Base-by-base conservation (phyloP, 2,113 vertebrate genomes). In the Pleuronectes platessa region DNA sequence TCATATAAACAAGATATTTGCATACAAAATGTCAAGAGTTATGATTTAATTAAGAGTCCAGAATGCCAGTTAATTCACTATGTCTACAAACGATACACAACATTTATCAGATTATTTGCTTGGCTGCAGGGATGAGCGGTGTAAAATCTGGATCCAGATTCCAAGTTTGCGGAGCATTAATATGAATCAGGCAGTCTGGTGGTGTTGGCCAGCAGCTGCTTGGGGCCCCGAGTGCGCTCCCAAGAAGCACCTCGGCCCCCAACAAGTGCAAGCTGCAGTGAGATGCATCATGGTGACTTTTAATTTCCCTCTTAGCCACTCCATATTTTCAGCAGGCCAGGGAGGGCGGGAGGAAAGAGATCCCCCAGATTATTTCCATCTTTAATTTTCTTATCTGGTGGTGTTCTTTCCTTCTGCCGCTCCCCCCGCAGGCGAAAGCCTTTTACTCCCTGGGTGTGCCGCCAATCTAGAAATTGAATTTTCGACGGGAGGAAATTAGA, bases 341-440 rank as follows among this genome's bases (percentile, higher is more conserved):
- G 78, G 64, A 83, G 60, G 24, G 24, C 2, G 56, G 75, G 60
- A 87, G 82, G 89, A 78, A 83, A 86, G 80, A 79, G 88, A 88
- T 89, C 75, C 77, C 51, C 51, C 71, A 76, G 86, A 92, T 92
- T 90, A 89, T 90, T 92, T 90, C 86, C 88, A 88, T 92, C 84
- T 85, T 76, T 92, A 85, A 94, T 90, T 92, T 92, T 89, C 89
- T 90, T 88, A 92, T 92, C 86, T 90, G 58, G 53, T 82, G n/a
- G 69, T 60, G 73, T 75, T 55, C 12, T 20, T 56, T 78, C 68
- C 72, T 65, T 67, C 79, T 82, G 64, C 80, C 60, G 80, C 70
- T 64, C 73, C 84, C 70, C 27, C 78, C 63, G 49, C 75, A 83
- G 83, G 74, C 82, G 15, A 7, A 24, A 78, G 70, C 61, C 75